Evolutionary conservation across 2,797 vertebrate genomes (phyloP).

Genomic region (Helostoma temminkii): DNA sequence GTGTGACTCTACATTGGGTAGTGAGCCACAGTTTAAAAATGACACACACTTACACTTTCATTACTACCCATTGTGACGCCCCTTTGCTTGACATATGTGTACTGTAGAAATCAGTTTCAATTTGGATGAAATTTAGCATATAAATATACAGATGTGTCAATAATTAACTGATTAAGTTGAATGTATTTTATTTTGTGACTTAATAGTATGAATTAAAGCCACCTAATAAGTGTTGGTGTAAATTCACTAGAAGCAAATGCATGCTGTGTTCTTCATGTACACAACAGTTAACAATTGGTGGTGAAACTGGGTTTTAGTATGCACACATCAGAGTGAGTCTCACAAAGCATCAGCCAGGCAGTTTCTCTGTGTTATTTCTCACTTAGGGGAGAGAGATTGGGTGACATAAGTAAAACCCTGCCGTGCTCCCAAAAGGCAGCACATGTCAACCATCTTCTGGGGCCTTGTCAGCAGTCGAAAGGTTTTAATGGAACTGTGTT

Average conservation of each 20-base stretch:
- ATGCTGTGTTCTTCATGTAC: slow-evolving; percentile 2
- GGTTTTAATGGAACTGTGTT: slow-evolving; percentile 81
- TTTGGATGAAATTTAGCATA: slow-evolving; percentile 25
- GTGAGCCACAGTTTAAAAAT: background rate
- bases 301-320: slow-evolving; percentile 6
- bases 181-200: slow-evolving; percentile 2
- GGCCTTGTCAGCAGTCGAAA: slow-evolving; percentile 76
- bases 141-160: slow-evolving; percentile 13
- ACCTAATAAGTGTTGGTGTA: slow-evolving; percentile 3
- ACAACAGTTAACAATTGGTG: background rate
- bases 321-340: slow-evolving; percentile 24
- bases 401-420: slow-evolving; percentile 62
- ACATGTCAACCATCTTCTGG: slow-evolving; percentile 70
- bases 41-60: too few species aligned
- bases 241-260: slow-evolving; percentile 4
- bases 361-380: slow-evolving; percentile 50
- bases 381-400: slow-evolving; percentile 40
- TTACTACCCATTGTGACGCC: slow-evolving; percentile 16
- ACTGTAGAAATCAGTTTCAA: slow-evolving; percentile 31
- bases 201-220: background rate
- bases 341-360: slow-evolving; percentile 36
- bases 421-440: slow-evolving; percentile 55
- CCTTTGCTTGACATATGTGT: slow-evolving; percentile 34
- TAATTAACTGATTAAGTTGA: background rate
- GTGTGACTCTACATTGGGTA: slow-evolving; percentile 10